Conservation (phyloP, 2,888 invertebrate species). For the Trichacis sp. region DNA sequence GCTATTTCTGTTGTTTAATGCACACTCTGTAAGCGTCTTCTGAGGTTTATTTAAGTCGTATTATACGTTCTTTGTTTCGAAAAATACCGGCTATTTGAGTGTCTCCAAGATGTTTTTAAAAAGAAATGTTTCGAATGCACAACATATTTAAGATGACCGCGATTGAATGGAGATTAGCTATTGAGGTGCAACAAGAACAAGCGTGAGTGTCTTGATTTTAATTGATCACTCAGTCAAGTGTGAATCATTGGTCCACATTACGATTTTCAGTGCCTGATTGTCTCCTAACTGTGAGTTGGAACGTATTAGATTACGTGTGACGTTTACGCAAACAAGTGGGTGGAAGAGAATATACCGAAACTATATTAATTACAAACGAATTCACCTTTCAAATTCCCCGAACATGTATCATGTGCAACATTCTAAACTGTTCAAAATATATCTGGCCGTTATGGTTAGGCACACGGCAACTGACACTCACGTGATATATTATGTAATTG, state of each 20-base stretch:
- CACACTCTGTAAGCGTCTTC: no score
- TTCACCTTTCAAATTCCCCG: slow-evolving; percentile 25
- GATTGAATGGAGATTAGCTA: not conserved
- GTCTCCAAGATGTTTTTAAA: no score
- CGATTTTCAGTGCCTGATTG: slow-evolving; percentile 31
- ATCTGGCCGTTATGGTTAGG: slow-evolving; percentile 18
- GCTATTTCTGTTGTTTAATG: no score
- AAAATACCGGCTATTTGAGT: no score
- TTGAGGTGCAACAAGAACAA: not conserved
- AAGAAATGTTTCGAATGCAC: no score
- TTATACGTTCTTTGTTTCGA: no score
- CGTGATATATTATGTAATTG: slow-evolving; percentile 12
- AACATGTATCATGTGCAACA: slow-evolving; percentile 28
- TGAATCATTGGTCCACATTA: slow-evolving; percentile 15
- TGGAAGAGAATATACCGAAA: slow-evolving; percentile 23
- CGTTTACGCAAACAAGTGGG: no score
- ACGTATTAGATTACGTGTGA: no score
- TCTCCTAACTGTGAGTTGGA: slow-evolving; percentile 23
- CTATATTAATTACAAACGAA: slow-evolving; percentile 23
- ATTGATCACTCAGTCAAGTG: slow-evolving; percentile 3
- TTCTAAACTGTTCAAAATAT: slow-evolving; percentile 17
- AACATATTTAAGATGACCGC: no score
- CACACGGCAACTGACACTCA: slow-evolving; percentile 12
- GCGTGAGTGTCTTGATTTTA: no score
- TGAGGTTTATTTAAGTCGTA: no score